Percentiles rank a stretch among this genome's conserved stretches.
Evolutionary conservation across 2,888 invertebrate genomes (phyloP).

Genomic region (Heteromyza rotundicornis): DNA sequence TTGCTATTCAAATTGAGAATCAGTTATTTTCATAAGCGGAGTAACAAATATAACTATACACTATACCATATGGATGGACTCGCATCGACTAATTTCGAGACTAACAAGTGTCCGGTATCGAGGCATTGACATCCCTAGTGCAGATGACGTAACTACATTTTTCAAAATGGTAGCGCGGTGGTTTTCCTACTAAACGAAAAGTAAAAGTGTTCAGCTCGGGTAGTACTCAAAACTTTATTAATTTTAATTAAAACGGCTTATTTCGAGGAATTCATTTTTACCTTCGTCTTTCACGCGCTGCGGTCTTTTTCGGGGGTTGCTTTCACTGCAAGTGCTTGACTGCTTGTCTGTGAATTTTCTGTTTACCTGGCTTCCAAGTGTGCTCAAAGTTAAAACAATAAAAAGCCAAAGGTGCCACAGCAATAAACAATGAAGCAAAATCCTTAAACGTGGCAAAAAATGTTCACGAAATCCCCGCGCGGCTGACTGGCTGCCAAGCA

Average conservation of each 20-base stretch:
- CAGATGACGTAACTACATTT: too few relatives aligned
- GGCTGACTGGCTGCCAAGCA: background rate
- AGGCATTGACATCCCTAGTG: too few relatives aligned
- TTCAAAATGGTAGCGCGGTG: too few relatives aligned
- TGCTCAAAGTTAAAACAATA: background rate
- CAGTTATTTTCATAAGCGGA: too few relatives aligned
- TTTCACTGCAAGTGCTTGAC: too few relatives aligned
- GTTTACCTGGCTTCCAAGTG: background rate
- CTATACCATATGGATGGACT: too few relatives aligned
- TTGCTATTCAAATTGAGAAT: background rate
- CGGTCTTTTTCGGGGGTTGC: too few relatives aligned
- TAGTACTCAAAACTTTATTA: slow-evolving; percentile 48
- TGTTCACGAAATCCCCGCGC: background rate
- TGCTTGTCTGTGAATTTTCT: background rate
- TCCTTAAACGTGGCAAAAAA: background rate
- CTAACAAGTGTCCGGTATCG: too few relatives aligned
- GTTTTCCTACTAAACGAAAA: too few relatives aligned
- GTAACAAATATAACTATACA: too few relatives aligned
- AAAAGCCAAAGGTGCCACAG: slow-evolving; percentile 1
- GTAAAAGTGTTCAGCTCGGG: background rate
- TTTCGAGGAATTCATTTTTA: background rate
- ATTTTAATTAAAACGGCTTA: slow-evolving; percentile 51
- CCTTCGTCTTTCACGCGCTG: too few relatives aligned
- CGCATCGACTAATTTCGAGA: too few relatives aligned
- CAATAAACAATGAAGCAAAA: slow-evolving; percentile 2